phyloP scores from a whole-genome alignment of 2,113 vertebrate species.

The human region DNA sequence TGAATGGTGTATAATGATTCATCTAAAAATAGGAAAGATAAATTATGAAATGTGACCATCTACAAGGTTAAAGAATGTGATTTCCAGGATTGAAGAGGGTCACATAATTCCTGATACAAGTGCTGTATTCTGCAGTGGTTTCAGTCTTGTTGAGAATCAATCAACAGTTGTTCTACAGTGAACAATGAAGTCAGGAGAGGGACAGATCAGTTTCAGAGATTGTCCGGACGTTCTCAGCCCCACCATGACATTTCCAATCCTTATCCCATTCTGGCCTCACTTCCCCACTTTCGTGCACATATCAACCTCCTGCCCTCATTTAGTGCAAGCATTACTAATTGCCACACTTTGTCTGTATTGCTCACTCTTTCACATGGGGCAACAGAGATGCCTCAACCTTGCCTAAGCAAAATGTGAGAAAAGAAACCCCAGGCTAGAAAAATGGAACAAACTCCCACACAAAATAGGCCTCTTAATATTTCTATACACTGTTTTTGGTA shows the following conservation, averaged over 20 bases:
- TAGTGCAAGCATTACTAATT: neutral
- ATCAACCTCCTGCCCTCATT: neutral
- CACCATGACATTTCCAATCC: neutral
- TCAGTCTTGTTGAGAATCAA: neutral
- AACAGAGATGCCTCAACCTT: neutral
- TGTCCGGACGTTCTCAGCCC: too few species aligned
- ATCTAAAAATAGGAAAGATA: neutral
- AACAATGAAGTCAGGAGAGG: neutral
- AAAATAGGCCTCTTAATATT: neutral
- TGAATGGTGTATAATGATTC: neutral
- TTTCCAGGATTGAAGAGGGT: neutral
- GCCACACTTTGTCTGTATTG: neutral
- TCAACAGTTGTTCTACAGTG: too few species aligned
- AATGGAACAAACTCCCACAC: constrained; percentile 33
- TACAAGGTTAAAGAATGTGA: neutral
- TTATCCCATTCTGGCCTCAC: neutral
- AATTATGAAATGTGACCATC: neutral
- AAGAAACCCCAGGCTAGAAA: neutral
- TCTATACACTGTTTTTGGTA: neutral
- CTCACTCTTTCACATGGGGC: neutral
- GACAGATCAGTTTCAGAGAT: neutral
- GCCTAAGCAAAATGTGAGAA: neutral
- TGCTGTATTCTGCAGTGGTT: neutral
- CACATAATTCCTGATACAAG: neutral
- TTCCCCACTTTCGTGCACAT: neutral